Conservation (phyloP, 2,888 invertebrate genomes). For the Drosophila melanosoma region DNA sequence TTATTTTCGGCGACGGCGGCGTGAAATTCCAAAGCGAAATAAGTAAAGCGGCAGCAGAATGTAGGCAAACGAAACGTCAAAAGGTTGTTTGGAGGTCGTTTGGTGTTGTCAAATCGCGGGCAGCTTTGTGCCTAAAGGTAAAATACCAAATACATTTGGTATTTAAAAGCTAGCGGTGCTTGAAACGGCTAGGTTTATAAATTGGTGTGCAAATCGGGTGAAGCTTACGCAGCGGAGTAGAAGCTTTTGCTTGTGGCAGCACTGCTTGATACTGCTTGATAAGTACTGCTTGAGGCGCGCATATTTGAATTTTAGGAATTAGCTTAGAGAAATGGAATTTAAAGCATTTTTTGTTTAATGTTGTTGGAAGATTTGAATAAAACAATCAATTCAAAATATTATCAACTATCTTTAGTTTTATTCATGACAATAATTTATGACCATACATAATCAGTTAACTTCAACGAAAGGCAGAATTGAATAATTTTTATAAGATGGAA, state of each 20-base stretch:
- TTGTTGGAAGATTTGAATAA: background rate
- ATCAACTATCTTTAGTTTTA: background rate
- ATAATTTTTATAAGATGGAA: background rate
- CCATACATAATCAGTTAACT: background rate
- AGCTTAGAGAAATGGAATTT: too few relatives aligned
- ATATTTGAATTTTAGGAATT: background rate
- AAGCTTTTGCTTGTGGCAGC: background rate
- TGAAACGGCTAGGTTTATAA: constrained; percentile 1
- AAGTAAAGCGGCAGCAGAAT: constrained; percentile 55
- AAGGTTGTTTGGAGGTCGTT: constrained; percentile 83
- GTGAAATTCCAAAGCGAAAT: constrained; percentile 75
- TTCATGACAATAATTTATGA: background rate
- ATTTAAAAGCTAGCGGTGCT: constrained; percentile 41
- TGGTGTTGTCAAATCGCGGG: constrained; percentile 58
- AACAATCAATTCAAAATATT: background rate
- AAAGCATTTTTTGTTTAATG: background rate
- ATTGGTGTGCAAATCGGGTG: background rate
- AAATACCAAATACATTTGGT: constrained; percentile 48
- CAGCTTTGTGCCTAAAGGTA: constrained; percentile 50
- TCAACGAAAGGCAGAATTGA: background rate
- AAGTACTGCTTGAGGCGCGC: background rate
- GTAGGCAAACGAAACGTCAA: constrained; percentile 78
- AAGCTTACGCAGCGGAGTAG: background rate
- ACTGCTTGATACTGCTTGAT: constrained; percentile 30
- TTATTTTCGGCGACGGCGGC: constrained; percentile 71